phyloP scores from a whole-genome alignment of 2,888 invertebrate genomes.

The Nezara viridula region DNA sequence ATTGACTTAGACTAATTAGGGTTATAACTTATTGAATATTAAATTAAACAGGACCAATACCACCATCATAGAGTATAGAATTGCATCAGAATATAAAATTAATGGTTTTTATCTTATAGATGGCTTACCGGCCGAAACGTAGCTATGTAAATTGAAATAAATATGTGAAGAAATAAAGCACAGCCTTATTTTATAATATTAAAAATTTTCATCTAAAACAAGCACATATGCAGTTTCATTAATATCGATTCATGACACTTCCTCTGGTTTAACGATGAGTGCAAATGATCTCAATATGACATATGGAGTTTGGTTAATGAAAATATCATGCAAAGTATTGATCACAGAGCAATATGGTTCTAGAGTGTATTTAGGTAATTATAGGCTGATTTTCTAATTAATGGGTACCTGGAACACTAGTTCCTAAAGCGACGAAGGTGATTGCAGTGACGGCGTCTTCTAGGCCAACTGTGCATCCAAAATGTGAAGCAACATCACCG shows the following conservation, averaged over 20 bases:
- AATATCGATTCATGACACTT: not conserved
- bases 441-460: conserved; percentile 98
- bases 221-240: not conserved
- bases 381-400: conserved; percentile 12
- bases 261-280: not conserved
- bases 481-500: conserved; percentile 96
- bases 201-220: too few species aligned
- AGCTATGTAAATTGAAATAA: too few species aligned
- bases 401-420: conserved; percentile 92
- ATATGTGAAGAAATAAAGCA: too few species aligned
- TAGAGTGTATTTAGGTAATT: not conserved
- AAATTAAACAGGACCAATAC: too few species aligned
- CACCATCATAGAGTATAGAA: too few species aligned
- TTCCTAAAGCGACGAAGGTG: conserved; percentile 97
- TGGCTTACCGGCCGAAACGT: too few species aligned
- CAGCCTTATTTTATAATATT: too few species aligned
- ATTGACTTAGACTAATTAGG: too few species aligned
- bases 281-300: not conserved
- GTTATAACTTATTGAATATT: too few species aligned
- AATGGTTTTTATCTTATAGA: too few species aligned
- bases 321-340: not conserved
- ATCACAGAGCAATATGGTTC: not conserved
- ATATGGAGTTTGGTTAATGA: not conserved
- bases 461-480: conserved; percentile 97
- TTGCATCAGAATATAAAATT: too few species aligned